These are phyloP conservation scores for Gryllus longicercus DNA, from an alignment of 2,888 invertebrate genomes.

Conservation along the genomic window DNA sequence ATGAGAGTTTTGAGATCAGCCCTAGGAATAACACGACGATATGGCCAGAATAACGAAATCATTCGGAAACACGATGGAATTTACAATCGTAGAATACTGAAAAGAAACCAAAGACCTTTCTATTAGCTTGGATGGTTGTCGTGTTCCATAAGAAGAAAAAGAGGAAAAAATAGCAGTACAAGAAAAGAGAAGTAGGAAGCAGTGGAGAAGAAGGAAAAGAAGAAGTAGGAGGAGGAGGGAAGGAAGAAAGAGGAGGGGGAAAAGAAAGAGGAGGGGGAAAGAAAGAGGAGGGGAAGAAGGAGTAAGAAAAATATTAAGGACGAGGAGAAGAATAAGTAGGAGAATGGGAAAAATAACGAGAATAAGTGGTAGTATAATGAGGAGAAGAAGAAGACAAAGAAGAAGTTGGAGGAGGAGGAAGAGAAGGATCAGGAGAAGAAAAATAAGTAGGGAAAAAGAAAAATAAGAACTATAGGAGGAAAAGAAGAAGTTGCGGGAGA, in stretches of 20 bases:
- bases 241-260: neutral
- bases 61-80: too few species aligned
- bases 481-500: too few species aligned
- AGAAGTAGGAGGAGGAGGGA: neutral
- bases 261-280: neutral
- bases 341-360: neutral
- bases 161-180: neutral
- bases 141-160: neutral
- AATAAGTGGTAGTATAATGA: neutral
- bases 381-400: neutral
- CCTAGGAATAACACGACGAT: too few species aligned
- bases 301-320: neutral
- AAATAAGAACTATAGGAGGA: too few species aligned
- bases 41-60: too few species aligned
- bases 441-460: too few species aligned
- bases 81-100: too few species aligned
- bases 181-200: constrained; percentile 20
- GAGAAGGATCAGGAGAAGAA: too few species aligned
- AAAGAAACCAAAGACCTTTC: too few species aligned
- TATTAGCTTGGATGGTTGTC: too few species aligned
- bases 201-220: neutral
- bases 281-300: neutral
- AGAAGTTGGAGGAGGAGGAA: neutral
- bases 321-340: neutral
- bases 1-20: too few species aligned